A percentile compares a stretch with the other conserved stretches of the same genome.
These are phyloP conservation scores for Eubasilissa regina DNA, from an alignment of 1,140 invertebrate species.

Conservation along the genomic window DNA sequence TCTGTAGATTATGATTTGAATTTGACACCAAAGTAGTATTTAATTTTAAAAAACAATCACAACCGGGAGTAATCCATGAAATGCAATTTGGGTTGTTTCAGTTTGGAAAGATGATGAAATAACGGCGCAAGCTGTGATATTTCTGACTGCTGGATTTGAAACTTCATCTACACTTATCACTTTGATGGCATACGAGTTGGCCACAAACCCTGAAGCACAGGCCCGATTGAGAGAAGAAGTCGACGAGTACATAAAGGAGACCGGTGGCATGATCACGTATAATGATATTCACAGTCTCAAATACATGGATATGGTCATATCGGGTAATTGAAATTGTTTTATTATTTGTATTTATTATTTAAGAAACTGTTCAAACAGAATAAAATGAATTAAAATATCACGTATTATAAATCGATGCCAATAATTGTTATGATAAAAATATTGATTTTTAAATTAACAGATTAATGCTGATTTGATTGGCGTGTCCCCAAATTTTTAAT, in stretches of 20 bases:
- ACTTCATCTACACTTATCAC: slow-evolving; percentile 69
- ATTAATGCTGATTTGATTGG: too few species aligned
- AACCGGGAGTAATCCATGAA: too few species aligned
- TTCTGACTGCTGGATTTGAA: slow-evolving; percentile 74
- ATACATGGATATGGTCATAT: neutral
- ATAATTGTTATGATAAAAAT: too few species aligned
- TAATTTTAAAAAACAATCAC: too few species aligned
- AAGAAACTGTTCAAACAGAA: too few species aligned
- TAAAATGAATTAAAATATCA: too few species aligned
- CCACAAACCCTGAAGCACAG: slow-evolving; percentile 51
- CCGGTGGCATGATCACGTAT: neutral
- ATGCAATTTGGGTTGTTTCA: slow-evolving; percentile 28
- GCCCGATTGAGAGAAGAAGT: neutral
- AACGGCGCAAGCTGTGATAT: slow-evolving; percentile 66
- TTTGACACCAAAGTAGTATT: too few species aligned
- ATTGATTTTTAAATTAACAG: too few species aligned
- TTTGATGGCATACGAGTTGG: slow-evolving; percentile 66
- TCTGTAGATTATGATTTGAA: too few species aligned
- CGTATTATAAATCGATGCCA: too few species aligned
- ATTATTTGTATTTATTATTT: too few species aligned
- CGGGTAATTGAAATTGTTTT: neutral
- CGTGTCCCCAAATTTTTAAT: too few species aligned
- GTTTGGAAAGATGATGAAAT: slow-evolving; percentile 69
- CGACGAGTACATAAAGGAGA: neutral
- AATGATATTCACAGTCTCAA: neutral